These are phyloP conservation scores for Gryon sp. DNA, from an alignment of 1,140 invertebrate species.

Conservation along the genomic window DNA sequence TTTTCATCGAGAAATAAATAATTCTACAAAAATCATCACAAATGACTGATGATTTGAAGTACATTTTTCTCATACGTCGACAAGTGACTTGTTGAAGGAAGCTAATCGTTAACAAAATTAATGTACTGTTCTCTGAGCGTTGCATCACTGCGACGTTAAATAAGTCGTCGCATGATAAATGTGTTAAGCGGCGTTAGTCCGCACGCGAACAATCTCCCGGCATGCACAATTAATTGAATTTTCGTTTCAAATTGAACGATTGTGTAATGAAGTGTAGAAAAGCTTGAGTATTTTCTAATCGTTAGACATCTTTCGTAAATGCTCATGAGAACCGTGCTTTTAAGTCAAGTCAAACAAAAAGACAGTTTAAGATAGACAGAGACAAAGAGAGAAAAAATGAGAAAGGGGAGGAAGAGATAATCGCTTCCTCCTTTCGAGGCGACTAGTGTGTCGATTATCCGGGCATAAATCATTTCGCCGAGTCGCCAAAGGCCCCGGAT, in stretches of 20 bases:
- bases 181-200: background rate
- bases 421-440: conserved; percentile 54
- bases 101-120: conserved; percentile 17
- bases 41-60: no score
- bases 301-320: conserved; percentile 24
- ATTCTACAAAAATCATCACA: no score
- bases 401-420: conserved; percentile 17
- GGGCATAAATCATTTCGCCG: conserved; percentile 56
- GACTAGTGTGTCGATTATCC: conserved; percentile 23
- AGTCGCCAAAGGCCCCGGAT: conserved; percentile 55
- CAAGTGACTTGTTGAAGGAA: no score
- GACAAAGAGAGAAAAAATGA: no score
- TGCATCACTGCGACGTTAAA: conserved; percentile 12
- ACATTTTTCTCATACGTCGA: no score
- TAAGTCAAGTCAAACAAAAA: no score
- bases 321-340: no score
- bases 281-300: conserved; percentile 25
- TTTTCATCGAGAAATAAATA: no score
- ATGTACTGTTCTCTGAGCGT: background rate
- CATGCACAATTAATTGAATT: conserved; percentile 50
- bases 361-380: no score
- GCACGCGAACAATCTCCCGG: conserved; percentile 28
- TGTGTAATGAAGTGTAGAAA: conserved; percentile 49
- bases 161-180: conserved; percentile 33
- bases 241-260: conserved; percentile 34